Evolutionary conservation across 2,797 vertebrate species (phyloP).

Genomic region (Nothura maculosa): DNA sequence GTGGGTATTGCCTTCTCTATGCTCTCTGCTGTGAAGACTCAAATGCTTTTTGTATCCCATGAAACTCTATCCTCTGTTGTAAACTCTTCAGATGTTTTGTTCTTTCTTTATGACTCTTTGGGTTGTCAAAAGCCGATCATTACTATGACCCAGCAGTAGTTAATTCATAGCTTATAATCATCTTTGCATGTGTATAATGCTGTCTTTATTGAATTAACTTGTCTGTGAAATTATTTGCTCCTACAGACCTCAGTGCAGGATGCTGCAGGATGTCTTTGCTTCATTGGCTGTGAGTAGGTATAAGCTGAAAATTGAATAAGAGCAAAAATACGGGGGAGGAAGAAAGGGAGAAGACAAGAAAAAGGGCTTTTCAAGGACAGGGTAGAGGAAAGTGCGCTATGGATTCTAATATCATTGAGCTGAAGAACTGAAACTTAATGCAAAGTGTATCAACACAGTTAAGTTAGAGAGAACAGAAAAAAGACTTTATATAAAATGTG

Average conservation of each 20-base stretch:
- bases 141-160: neutral
- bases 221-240: neutral
- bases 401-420: neutral
- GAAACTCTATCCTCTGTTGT: neutral
- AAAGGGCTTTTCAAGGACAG: neutral
- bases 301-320: neutral
- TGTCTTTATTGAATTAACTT: neutral
- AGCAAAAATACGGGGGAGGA: neutral
- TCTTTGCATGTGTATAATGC: neutral
- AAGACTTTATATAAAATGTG: neutral
- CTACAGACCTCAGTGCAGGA: neutral
- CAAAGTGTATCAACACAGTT: neutral
- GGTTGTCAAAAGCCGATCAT: neutral
- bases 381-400: neutral
- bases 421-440: neutral
- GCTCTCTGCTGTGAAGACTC: constrained; percentile 14
- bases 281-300: neutral
- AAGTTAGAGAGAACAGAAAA: neutral
- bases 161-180: neutral
- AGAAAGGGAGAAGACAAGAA: neutral
- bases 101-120: neutral
- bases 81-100: neutral
- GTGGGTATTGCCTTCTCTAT: neutral
- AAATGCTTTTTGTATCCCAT: neutral
- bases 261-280: neutral